These are phyloP conservation scores for Hoplias malabaricus DNA, from an alignment of 2,113 vertebrate species.

Conservation along the genomic window DNA sequence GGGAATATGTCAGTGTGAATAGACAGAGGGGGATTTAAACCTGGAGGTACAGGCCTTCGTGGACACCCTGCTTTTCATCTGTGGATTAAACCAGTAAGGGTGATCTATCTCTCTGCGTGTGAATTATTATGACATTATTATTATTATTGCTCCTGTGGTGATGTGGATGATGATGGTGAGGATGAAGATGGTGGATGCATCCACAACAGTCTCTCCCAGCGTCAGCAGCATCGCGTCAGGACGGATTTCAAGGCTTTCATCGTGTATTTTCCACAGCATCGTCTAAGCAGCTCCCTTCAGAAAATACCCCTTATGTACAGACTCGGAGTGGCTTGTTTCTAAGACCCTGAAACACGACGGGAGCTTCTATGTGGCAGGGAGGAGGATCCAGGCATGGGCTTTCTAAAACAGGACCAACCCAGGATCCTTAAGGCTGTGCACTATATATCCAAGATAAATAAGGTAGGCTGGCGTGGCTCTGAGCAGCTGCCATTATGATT, in stretches of 20 bases:
- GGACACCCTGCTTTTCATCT: neutral
- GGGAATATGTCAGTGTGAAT: constrained; percentile 15
- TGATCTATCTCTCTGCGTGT: no score
- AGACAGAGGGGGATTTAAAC: neutral
- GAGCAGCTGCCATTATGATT: neutral
- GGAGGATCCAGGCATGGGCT: neutral
- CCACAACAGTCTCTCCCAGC: neutral
- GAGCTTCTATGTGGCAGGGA: neutral
- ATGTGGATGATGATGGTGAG: constrained; percentile 20
- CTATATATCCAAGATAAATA: constrained; percentile 6
- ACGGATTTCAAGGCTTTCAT: constrained; percentile 11
- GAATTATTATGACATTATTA: constrained; percentile 33
- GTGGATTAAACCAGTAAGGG: no score
- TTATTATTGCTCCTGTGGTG: constrained; percentile 36
- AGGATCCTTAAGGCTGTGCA: constrained; percentile 1
- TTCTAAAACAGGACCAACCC: neutral
- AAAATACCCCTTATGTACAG: neutral
- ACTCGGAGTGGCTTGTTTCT: neutral
- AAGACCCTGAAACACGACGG: no score
- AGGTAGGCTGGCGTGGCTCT: neutral
- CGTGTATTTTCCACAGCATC: constrained; percentile 36
- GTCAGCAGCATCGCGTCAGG: neutral
- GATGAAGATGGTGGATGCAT: constrained; percentile 23
- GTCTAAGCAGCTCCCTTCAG: neutral
- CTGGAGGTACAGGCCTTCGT: neutral